Conservation (phyloP, 2,888 invertebrate species). For the Autographa pulchrina region DNA sequence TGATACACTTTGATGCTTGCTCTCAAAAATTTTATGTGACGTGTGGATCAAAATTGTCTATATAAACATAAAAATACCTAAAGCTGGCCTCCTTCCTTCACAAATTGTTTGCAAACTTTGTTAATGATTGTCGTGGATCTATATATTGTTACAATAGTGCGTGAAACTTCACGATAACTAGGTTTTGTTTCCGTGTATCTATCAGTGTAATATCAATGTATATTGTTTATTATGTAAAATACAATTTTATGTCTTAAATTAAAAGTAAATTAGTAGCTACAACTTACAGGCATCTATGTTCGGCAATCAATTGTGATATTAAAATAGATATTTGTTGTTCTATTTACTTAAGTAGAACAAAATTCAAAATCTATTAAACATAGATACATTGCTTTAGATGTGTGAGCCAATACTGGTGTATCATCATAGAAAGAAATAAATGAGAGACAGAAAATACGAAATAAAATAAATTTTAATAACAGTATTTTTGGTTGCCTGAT, state of each 20-base stretch:
- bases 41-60: slow-evolving; percentile 75
- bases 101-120: slow-evolving; percentile 96
- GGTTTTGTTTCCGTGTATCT: slow-evolving; percentile 28
- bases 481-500: slow-evolving; percentile 32
- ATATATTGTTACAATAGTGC: slow-evolving; percentile 47
- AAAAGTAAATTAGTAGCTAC: slow-evolving; percentile 29
- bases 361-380: slow-evolving; percentile 16
- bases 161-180: slow-evolving; percentile 36
- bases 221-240: slow-evolving; percentile 23
- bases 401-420: slow-evolving; percentile 51
- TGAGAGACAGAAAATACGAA: slow-evolving; percentile 21
- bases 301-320: slow-evolving; percentile 18
- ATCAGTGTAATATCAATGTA: slow-evolving; percentile 38
- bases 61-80: slow-evolving; percentile 73
- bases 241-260: background rate
- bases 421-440: slow-evolving; percentile 27
- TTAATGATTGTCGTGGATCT: slow-evolving; percentile 64
- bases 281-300: slow-evolving; percentile 19
- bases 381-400: slow-evolving; percentile 28
- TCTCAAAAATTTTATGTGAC: slow-evolving; percentile 74
- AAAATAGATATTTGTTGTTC: slow-evolving; percentile 16
- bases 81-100: slow-evolving; percentile 94
- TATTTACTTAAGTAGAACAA: slow-evolving; percentile 6
- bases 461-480: background rate
- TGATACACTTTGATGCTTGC: slow-evolving; percentile 84